Base-by-base conservation (phyloP, 2,797 vertebrate genomes). In the Podargus strigoides region DNA sequence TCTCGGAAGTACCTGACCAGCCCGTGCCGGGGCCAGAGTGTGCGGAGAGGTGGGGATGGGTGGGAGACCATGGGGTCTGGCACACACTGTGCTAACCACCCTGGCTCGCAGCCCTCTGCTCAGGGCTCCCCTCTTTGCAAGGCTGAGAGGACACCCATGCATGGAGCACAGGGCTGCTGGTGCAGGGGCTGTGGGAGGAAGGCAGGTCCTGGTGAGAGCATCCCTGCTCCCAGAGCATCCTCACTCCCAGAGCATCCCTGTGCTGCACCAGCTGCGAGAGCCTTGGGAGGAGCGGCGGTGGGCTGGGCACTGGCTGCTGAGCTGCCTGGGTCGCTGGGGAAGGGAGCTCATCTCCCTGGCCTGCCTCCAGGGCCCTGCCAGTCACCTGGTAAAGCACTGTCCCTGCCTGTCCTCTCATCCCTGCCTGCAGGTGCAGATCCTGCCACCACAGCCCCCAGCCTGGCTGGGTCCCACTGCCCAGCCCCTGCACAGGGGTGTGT, bases 401-500 rank as follows among this genome's bases (percentile, higher is more conserved):
- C 27, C 62, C 41, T 87, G 55, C 39, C 69, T 87, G 74, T 68
- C 63, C 70, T 72, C 47, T 87, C 34, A 41, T 53, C 85, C n/a
- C 27, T 77, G 68, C 82, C 37, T 58, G 63, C 36, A 53, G 66
- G 41, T 78, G 34, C 49, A 52, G 62, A 24, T 79, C 32, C 36
- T 8, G 42, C 9, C 4, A 7, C 23, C 15, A 1, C 27, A 15
- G 7, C 23, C 21, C 14, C 18, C 23, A 58, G 44, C 32, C 64
- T 1, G 4, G 41, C 46, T 0, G 0, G 39, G 39, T 82, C 39
- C 72, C 5, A 3, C 6, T 0, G 4, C n/a, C 9, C 53, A 64
- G 4, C 8, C 24, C 8, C 26, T 80, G 37, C 42, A 23, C 21
- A n/a, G n/a, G 24, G 14, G 2, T 10, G 18, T 16, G 26, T 10